These are phyloP conservation scores for Pseudomyrmex dendroicus DNA, from an alignment of 1,140 invertebrate species.

Conservation along the genomic window DNA sequence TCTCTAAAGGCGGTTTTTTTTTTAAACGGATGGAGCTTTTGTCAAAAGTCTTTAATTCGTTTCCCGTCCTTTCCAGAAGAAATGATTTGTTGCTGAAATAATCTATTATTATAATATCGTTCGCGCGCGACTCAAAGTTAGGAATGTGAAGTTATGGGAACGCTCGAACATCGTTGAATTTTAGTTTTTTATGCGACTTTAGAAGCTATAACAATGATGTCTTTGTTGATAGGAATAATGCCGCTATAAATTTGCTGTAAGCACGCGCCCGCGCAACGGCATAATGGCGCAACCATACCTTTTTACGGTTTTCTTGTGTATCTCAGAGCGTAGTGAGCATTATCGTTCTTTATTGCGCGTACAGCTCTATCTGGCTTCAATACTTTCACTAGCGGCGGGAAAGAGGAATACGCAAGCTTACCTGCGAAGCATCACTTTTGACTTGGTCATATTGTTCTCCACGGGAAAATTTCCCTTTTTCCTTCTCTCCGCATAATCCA, in stretches of 20 bases:
- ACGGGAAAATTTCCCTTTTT: neutral
- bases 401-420: neutral
- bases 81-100: neutral
- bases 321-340: neutral
- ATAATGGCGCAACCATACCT: neutral
- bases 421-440: conserved; percentile 20
- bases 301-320: neutral
- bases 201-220: neutral
- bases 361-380: neutral
- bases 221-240: neutral
- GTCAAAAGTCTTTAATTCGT: neutral
- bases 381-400: neutral
- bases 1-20: too few species aligned
- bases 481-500: neutral
- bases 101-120: too few species aligned
- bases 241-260: neutral
- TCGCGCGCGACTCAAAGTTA: neutral
- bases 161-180: neutral
- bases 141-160: neutral
- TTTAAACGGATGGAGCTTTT: too few species aligned
- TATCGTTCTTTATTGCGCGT: conserved; percentile 15
- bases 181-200: neutral
- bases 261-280: too few species aligned
- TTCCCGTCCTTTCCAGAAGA: neutral
- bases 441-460: conserved; percentile 19